Conservation (phyloP, 2,888 invertebrate genomes). For the Acronicta alni region DNA sequence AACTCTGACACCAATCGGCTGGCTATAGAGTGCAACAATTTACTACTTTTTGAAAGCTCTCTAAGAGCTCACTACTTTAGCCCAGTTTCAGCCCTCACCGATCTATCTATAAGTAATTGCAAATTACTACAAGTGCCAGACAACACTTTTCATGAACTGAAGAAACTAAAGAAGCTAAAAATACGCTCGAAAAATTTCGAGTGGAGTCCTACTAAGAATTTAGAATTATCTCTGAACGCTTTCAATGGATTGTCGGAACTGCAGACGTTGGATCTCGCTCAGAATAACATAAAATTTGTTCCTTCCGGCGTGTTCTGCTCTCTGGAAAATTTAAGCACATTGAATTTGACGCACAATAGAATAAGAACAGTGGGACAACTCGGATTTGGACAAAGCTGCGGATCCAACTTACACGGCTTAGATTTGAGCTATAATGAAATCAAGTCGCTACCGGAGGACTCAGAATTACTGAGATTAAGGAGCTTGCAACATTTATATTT, state of each 20-base stretch:
- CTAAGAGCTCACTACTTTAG: slow-evolving; percentile 92
- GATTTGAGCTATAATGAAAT: slow-evolving; percentile 95
- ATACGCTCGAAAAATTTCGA: slow-evolving; percentile 94
- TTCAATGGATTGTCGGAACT: slow-evolving; percentile 94
- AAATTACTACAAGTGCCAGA: slow-evolving; percentile 94
- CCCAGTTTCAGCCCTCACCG: slow-evolving; percentile 92
- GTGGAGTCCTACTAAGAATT: slow-evolving; percentile 93
- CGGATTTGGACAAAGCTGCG: slow-evolving; percentile 91
- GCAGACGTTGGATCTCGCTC: slow-evolving; percentile 93
- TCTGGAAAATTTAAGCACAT: slow-evolving; percentile 93
- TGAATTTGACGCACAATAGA: slow-evolving; percentile 96
- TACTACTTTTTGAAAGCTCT: slow-evolving; percentile 94
- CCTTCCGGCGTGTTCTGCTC: slow-evolving; percentile 95
- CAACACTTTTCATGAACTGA: slow-evolving; percentile 94
- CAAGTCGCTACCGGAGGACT: slow-evolving; percentile 92
- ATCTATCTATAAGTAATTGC: slow-evolving; percentile 93
- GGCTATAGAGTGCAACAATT: slow-evolving; percentile 93
- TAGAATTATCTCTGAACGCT: slow-evolving; percentile 92
- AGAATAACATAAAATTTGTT: slow-evolving; percentile 94
- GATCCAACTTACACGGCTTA: slow-evolving; percentile 92
- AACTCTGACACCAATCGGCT: slow-evolving; percentile 92
- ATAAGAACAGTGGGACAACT: slow-evolving; percentile 93
- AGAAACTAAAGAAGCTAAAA: slow-evolving; percentile 93
- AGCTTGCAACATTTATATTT: slow-evolving; percentile 94
- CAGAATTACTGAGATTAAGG: slow-evolving; percentile 93